Evolutionary conservation across 2,113 vertebrate species (phyloP).

Genomic region (Mellivora capensis): DNA sequence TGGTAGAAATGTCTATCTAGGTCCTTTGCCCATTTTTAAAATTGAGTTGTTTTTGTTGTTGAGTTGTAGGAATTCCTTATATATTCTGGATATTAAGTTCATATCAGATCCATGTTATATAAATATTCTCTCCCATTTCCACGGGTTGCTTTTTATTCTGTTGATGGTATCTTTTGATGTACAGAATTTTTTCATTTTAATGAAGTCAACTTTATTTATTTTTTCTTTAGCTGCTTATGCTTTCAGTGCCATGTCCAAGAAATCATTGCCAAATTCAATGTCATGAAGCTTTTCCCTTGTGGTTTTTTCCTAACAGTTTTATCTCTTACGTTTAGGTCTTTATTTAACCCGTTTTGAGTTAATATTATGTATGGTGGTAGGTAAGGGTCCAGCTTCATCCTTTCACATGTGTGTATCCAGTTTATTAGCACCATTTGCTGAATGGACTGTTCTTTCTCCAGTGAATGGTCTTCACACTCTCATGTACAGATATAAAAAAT

Average conservation of each 20-base stretch:
- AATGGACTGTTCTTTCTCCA: not conserved
- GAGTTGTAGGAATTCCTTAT: not conserved
- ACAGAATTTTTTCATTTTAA: constrained; percentile 20
- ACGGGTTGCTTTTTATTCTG: not conserved
- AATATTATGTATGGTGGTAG: not conserved
- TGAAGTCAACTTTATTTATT: not conserved
- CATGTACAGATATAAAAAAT: not conserved
- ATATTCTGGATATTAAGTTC: not conserved
- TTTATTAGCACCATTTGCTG: not conserved
- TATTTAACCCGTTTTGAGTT: not conserved
- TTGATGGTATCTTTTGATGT: not conserved
- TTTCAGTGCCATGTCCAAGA: not conserved
- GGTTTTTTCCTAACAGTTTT: not conserved
- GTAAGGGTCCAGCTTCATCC: not conserved
- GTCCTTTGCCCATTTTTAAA: not conserved
- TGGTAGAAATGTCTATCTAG: constrained; percentile 5
- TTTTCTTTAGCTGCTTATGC: not conserved
- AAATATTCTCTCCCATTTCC: not conserved
- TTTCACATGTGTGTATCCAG: not conserved
- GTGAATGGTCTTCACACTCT: not conserved
- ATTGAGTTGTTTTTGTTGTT: not conserved
- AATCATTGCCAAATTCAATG: not conserved
- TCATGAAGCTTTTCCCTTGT: not conserved
- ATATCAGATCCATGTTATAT: not conserved
- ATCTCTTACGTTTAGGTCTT: not conserved